These are phyloP conservation scores for Apamea crenata DNA, from an alignment of 2,888 invertebrate species.

Conservation along the genomic window DNA sequence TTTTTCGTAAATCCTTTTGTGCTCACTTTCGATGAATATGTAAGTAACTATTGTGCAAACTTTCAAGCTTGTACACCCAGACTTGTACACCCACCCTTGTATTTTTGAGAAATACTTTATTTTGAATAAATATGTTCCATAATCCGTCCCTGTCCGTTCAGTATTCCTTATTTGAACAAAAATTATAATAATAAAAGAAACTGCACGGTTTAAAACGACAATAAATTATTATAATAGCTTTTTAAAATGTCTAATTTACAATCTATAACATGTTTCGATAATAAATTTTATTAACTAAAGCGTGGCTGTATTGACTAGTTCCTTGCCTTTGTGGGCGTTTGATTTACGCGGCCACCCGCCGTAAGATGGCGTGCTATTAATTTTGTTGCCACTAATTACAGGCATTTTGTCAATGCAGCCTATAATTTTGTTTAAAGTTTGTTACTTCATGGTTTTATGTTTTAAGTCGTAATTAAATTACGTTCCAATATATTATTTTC, in stretches of 20 bases:
- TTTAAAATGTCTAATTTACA: constrained; percentile 56
- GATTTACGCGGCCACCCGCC: constrained; percentile 74
- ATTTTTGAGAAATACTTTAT: not conserved
- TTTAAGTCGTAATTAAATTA: constrained; percentile 16
- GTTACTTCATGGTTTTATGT: constrained; percentile 11
- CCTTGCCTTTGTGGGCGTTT: constrained; percentile 69
- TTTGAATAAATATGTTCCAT: not conserved
- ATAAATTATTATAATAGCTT: constrained; percentile 52
- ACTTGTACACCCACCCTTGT: no score
- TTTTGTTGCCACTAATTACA: constrained; percentile 61
- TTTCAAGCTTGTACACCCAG: not conserved
- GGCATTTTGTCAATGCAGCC: constrained; percentile 36
- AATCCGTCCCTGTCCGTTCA: constrained; percentile 31
- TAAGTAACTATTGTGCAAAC: not conserved
- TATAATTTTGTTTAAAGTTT: constrained; percentile 46
- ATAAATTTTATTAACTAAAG: constrained; percentile 47
- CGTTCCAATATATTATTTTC: not conserved
- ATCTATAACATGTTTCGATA: constrained; percentile 65
- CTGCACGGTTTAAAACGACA: constrained; percentile 8
- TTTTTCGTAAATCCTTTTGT: no score
- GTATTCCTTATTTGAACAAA: constrained; percentile 4
- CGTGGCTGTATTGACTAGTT: constrained; percentile 49
- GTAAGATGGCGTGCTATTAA: constrained; percentile 65
- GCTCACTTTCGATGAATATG: not conserved
- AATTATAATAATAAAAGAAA: constrained; percentile 4